Evolutionary conservation across 1,140 invertebrate genomes (phyloP).

Genomic region (Helicoverpa zea): DNA sequence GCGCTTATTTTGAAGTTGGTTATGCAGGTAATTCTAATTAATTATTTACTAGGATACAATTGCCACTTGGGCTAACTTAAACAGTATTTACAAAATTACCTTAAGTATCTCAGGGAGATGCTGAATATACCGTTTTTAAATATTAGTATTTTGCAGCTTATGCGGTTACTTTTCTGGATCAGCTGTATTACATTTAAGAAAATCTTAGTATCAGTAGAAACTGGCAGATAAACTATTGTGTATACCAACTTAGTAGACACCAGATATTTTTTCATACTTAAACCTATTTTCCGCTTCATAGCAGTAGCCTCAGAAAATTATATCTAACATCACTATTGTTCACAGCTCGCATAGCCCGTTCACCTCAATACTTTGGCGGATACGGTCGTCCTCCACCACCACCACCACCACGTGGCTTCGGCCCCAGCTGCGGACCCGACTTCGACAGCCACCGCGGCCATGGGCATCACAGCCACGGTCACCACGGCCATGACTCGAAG

Average conservation of each 20-base stretch:
- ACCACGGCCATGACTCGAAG: background rate
- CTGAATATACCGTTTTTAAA: background rate
- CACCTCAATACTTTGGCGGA: background rate
- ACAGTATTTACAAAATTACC: too few species aligned
- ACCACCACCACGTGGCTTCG: background rate
- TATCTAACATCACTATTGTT: background rate
- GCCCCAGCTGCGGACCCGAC: background rate
- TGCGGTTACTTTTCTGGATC: background rate
- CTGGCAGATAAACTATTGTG: too few species aligned
- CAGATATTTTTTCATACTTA: too few species aligned
- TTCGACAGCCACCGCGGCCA: background rate
- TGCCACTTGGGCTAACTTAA: too few species aligned
- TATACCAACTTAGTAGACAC: too few species aligned
- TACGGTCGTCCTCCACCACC: conserved; percentile 3
- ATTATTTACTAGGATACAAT: background rate
- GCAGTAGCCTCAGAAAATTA: too few species aligned
- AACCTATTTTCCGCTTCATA: too few species aligned
- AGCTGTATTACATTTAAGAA: too few species aligned
- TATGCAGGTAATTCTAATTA: conserved; percentile 8
- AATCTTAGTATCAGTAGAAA: too few species aligned
- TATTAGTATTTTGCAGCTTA: background rate
- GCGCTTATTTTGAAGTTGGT: background rate
- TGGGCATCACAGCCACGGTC: background rate
- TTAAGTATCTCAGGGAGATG: too few species aligned
- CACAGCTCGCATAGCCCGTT: conserved; percentile 3